These are phyloP conservation scores for Petroica traversi DNA, from an alignment of 2,113 vertebrate genomes.

Conservation along the genomic window DNA sequence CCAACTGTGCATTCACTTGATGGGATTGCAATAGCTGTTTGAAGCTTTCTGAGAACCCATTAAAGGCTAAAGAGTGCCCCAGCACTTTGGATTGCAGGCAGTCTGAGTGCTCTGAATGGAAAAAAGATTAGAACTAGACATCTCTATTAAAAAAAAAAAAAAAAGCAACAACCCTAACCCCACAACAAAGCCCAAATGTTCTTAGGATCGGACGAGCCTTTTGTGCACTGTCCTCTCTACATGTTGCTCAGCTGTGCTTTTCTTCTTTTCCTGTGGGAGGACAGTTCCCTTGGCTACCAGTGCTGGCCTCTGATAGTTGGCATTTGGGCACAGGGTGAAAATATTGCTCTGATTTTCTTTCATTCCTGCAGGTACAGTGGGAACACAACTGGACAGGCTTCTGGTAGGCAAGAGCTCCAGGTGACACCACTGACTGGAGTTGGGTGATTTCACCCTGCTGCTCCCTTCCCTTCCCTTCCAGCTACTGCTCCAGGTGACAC, in stretches of 20 bases:
- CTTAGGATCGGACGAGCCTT: background rate
- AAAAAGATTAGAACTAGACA: background rate
- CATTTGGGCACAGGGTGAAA: slow-evolving; percentile 18
- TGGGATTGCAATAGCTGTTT: background rate
- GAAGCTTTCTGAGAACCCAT: slow-evolving; percentile 19
- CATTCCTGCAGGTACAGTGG: background rate
- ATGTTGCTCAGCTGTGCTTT: background rate
- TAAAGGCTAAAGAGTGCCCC: slow-evolving; percentile 9
- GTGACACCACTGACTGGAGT: background rate
- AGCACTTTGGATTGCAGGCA: background rate
- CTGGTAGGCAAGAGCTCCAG: background rate
- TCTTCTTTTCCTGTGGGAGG: background rate
- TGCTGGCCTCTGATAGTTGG: background rate
- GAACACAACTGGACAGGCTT: background rate
- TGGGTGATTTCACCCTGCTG: background rate
- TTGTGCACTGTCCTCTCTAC: slow-evolving; percentile 10
- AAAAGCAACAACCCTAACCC: background rate
- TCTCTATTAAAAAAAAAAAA: background rate
- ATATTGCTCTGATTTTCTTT: background rate
- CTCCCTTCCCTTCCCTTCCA: background rate
- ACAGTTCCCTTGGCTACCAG: slow-evolving; percentile 54
- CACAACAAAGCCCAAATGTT: background rate
- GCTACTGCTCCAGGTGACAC: background rate
- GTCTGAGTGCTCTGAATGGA: background rate
- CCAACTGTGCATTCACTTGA: background rate